These are phyloP conservation scores for Chaetorhynchus papuensis DNA, from an alignment of 2,113 vertebrate species.

Conservation along the genomic window DNA sequence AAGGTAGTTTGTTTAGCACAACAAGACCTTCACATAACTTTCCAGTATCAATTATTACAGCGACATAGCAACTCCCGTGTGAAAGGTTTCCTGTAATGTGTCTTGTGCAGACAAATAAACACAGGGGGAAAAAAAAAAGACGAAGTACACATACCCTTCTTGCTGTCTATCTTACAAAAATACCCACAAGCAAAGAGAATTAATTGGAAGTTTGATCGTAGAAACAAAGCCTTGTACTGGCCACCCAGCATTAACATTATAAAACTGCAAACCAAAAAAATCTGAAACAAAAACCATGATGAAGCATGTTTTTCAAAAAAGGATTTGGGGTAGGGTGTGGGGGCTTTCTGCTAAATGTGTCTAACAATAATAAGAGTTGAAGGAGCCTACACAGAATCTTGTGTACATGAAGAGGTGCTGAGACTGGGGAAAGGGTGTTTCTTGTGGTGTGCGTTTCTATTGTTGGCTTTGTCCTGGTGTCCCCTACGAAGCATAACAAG, in stretches of 20 bases:
- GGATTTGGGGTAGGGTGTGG: neutral
- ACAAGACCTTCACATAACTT: conserved; percentile 76
- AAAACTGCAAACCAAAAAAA: neutral
- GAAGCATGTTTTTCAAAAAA: neutral
- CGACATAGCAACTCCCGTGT: conserved; percentile 57
- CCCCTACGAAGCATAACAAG: neutral
- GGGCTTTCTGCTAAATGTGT: neutral
- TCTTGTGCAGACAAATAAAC: conserved; percentile 43
- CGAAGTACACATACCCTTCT: conserved; percentile 35
- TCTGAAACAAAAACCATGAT: neutral
- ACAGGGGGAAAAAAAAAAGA: neutral
- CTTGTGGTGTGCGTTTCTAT: neutral
- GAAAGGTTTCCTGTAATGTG: conserved; percentile 68
- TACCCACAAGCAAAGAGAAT: conserved; percentile 42
- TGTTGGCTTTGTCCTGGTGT: neutral
- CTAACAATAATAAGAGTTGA: neutral
- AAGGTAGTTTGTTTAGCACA: conserved; percentile 67
- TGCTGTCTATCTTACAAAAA: conserved; percentile 20
- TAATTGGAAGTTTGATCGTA: neutral
- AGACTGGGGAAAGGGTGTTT: neutral
- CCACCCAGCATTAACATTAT: neutral
- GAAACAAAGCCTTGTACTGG: neutral
- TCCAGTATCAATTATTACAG: conserved; percentile 70
- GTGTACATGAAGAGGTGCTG: neutral
- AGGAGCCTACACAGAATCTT: neutral